phyloP scores from a whole-genome alignment of 2,113 vertebrate genomes.

The Prolemur simus region DNA sequence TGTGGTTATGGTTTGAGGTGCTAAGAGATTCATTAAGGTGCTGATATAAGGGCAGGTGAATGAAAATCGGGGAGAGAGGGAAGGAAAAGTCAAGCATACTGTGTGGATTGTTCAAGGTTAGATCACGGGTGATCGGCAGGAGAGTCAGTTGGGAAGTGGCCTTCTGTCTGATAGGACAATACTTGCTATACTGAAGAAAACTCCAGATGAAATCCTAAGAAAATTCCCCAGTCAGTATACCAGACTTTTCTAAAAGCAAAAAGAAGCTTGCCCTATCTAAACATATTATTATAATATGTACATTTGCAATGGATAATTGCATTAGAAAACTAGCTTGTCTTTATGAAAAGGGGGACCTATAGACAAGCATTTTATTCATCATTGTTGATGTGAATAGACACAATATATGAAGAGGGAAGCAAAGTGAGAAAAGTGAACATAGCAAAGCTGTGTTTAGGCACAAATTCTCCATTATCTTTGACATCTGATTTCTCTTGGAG shows the following conservation, averaged over 20 bases:
- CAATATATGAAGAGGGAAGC: not conserved
- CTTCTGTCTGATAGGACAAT: not conserved
- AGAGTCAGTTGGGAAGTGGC: not conserved
- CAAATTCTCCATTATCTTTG: not conserved
- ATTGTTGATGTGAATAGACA: not conserved
- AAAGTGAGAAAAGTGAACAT: not conserved
- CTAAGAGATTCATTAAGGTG: not conserved
- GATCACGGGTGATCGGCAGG: not conserved
- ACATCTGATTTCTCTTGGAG: not conserved
- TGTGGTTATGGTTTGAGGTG: not conserved
- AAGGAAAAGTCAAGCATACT: not conserved
- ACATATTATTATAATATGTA: no score
- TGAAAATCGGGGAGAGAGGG: not conserved
- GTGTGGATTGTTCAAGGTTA: not conserved
- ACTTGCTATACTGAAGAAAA: not conserved
- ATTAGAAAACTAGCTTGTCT: not conserved
- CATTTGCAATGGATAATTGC: not conserved
- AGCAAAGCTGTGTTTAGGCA: not conserved
- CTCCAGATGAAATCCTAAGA: not conserved
- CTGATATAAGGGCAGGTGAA: not conserved
- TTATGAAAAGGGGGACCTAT: not conserved
- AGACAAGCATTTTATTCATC: not conserved
- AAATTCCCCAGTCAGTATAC: not conserved
- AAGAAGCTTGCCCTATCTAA: not conserved
- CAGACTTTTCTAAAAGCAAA: not conserved